Base-by-base conservation (phyloP, 2,797 vertebrate genomes). In the Astyanax mexicanus region DNA sequence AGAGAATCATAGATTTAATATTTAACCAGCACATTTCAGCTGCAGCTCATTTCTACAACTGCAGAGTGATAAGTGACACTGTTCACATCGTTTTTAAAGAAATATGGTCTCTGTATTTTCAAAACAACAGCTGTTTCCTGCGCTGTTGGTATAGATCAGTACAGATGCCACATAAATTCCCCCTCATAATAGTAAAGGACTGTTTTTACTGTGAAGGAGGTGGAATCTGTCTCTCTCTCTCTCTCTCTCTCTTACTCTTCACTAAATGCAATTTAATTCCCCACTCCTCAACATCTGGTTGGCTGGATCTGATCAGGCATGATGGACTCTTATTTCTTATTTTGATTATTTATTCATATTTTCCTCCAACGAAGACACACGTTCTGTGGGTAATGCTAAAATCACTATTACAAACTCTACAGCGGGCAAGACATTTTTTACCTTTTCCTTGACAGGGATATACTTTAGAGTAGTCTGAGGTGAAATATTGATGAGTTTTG, bases 271-370 rank as follows among this genome's bases (percentile, higher is more conserved):
- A 11, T 52, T 52, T 52, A 42, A 51, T 45, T 77, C 19, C 32
- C 40, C 45, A 55, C 40, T 77, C 61, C 1, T 51, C 8, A 72
- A 61, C 68, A 80, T 78, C 71, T 77, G 80, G 80, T 75, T 55
- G 44, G 64, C 57, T 70, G 47, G 38, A 64, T 81, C 60, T 66
- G 49, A 45, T 64, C 25, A 49, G 52, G 47, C 54, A 49, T 35
- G 15, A 29, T 19, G 1, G 57, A 85, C 67, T 54, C 61, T 67
- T 65, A 83, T 71, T 37, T 23, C 47, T 69, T 70, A 13, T n/a
- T 77, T 57, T 77, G n/a, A n/a, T n/a, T n/a, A n/a, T n/a, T n/a
- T n/a, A n/a, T n/a, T n/a, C n/a, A n/a, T n/a, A 42, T 11, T 38
- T 11, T 21, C 10, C 21, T 21, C 21, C 13, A 29, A 42, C 37